Conservation (phyloP, 2,797 vertebrate genomes). For the Poecile montanus region DNA sequence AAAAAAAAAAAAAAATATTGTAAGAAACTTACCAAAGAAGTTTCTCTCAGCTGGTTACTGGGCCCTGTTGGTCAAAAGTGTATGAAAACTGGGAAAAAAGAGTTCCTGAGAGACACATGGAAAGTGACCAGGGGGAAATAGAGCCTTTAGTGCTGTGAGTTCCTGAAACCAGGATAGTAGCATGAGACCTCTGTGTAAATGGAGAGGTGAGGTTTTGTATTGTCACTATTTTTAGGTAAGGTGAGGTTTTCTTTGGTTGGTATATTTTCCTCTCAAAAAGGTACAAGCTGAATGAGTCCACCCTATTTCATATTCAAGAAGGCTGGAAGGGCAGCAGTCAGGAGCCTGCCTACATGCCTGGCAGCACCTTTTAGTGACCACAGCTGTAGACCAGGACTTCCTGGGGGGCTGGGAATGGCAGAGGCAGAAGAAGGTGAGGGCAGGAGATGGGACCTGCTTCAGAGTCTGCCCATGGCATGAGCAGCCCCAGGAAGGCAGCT, state of each 20-base stretch:
- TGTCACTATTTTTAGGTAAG: background rate
- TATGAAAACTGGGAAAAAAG: background rate
- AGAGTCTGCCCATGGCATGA: accelerated
- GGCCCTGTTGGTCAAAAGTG: background rate
- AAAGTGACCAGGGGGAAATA: background rate
- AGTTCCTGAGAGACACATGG: background rate
- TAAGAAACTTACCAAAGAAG: background rate
- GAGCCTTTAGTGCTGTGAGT: background rate
- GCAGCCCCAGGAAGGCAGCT: background rate
- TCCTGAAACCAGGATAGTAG: background rate
- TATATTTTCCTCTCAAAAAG: background rate
- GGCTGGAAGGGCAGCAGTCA: background rate
- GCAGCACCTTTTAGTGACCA: background rate
- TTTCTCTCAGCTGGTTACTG: background rate
- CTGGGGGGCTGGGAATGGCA: background rate
- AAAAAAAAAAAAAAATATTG: background rate
- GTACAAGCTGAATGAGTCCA: background rate
- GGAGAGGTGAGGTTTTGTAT: background rate
- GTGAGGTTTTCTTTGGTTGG: background rate
- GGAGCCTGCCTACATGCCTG: background rate
- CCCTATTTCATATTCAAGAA: background rate
- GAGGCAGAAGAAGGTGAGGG: background rate
- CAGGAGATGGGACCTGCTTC: background rate
- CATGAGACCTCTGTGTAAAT: background rate
- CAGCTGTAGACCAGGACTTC: background rate